Base-by-base conservation (phyloP, 64 coral and sea anemone genomes). In the Hydrozoanthus tunicans region DNA sequence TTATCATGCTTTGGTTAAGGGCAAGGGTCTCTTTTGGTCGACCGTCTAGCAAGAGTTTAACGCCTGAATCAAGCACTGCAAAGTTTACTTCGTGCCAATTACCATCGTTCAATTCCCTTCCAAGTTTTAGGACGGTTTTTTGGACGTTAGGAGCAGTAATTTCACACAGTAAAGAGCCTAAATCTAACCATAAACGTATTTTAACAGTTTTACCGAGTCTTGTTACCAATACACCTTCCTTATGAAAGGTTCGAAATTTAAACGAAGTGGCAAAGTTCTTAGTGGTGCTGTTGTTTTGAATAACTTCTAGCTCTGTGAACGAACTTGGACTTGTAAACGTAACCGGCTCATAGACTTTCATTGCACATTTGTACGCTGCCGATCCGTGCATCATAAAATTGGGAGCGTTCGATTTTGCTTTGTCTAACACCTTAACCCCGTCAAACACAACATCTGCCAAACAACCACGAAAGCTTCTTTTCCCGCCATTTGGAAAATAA, bases 41-140 rank as follows among this genome's bases (percentile, higher is more conserved):
- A 4, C 79, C 90, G 66, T 97, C 92, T 7, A 97, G 64, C 43
- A 62, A 56, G 51, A 97, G 11, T 15, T 67, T 60, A 32, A 88
- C 92, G 9, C 91, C 81, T 6, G 59, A 73, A 56, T 82, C n/a
- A 14, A 13, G 20, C 5, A 59, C n/a, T 20, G 12, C 74, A 60
- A 90, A 90, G 20, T 90, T 84, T 11, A 97, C 95, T 14, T 84
- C 86, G 86, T 97, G 95, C 95, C 95, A 97, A 68, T 94, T 90
- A 0, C 95, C 95, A 56, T 97, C 92, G 17, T 97, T 64, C 64
- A 97, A 77, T 64, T 89, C 62, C 12, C 26, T 83, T 9, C 95
- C 95, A 13, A 97, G 54, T 17, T 14, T 70, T 11, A 97, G 17
- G 53, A 56, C 6, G 14, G 81, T 89, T 92, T 84, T 94, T 4